Conservation (phyloP, 2,797 vertebrate genomes). For the Gambusia yucatana region DNA sequence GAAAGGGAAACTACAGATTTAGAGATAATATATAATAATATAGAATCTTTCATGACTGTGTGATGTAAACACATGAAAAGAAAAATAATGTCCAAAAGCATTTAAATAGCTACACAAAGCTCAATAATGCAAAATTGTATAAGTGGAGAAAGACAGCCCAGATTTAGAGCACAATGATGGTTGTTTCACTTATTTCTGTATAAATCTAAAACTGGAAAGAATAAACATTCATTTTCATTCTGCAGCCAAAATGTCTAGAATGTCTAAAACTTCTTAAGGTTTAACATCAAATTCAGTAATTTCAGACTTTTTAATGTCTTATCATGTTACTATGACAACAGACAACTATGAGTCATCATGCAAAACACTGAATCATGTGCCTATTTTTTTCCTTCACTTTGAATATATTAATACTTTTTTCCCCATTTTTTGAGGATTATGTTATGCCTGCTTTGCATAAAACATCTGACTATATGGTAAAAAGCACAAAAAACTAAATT, state of each 20-base stretch:
- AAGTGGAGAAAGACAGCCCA: not conserved
- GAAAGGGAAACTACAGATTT: not conserved
- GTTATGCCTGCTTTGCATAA: not conserved
- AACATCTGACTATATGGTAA: not conserved
- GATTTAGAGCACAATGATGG: not conserved
- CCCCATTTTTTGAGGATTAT: not conserved
- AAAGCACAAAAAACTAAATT: not conserved
- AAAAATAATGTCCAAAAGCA: not conserved
- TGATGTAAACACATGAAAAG: not conserved
- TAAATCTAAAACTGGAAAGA: not conserved
- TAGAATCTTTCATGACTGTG: not conserved
- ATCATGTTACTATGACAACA: slow-evolving; percentile 12
- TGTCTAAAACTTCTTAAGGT: slow-evolving; percentile 2
- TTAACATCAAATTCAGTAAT: slow-evolving; percentile 2
- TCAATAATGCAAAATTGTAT: not conserved
- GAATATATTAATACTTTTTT: not conserved
- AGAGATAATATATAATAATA: not conserved
- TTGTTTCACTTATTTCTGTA: not conserved
- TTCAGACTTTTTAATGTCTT: slow-evolving; percentile 10
- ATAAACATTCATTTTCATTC: not conserved
- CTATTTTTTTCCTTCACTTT: not conserved
- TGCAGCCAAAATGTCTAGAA: not conserved
- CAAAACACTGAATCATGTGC: not conserved
- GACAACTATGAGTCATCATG: slow-evolving; percentile 11
- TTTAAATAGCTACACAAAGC: not conserved